A percentile compares a stretch with the other conserved stretches of the same genome.
phyloP scores from a whole-genome alignment of 2,888 invertebrate species.

The Mythimna vitellina region DNA sequence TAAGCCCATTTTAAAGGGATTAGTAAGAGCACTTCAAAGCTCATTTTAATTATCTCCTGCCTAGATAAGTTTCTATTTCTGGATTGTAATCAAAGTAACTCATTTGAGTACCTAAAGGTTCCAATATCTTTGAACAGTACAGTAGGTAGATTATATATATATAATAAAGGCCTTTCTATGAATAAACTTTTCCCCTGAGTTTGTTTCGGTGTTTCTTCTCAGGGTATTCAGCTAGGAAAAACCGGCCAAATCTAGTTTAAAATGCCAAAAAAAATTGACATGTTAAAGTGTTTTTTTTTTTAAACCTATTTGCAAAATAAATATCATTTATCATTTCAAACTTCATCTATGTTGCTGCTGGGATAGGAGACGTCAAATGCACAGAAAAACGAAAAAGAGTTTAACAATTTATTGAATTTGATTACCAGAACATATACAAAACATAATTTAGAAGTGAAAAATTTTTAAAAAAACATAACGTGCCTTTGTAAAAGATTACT shows the following conservation, averaged over 20 bases:
- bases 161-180: background rate
- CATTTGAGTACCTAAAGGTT: background rate
- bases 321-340: too few relatives aligned
- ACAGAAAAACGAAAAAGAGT: background rate
- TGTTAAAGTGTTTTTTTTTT: too few relatives aligned
- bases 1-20: constrained; percentile 15
- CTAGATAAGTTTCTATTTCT: background rate
- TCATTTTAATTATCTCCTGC: background rate
- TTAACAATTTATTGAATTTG: background rate
- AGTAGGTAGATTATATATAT: too few relatives aligned
- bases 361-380: too few relatives aligned
- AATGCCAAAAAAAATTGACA: too few relatives aligned
- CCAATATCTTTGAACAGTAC: background rate
- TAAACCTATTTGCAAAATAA: too few relatives aligned
- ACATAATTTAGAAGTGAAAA: background rate
- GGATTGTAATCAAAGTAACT: background rate
- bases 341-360: background rate
- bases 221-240: too few relatives aligned
- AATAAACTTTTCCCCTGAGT: too few relatives aligned
- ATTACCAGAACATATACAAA: constrained; percentile 9
- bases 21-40: background rate
- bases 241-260: too few relatives aligned
- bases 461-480: background rate
- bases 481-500: background rate
- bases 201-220: too few relatives aligned